These are phyloP conservation scores for Eupleurogrammus muticus DNA, from an alignment of 2,797 vertebrate species.

Conservation along the genomic window DNA sequence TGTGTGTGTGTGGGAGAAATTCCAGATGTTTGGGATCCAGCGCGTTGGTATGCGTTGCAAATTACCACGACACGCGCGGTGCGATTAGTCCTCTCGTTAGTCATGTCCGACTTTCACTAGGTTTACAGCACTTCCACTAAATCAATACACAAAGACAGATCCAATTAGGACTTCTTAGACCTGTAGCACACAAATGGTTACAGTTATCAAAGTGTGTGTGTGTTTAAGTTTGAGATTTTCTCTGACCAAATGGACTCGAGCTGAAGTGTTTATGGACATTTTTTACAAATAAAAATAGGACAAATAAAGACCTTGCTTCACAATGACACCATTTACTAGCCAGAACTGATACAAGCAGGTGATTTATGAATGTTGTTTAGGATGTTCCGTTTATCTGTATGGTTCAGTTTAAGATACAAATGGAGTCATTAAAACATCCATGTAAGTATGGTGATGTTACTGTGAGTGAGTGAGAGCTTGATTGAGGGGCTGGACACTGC, in stretches of 20 bases:
- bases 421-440: slow-evolving; percentile 21
- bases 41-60: slow-evolving; percentile 18
- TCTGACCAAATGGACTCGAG: slow-evolving; percentile 7
- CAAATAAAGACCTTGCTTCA: neutral
- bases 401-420: slow-evolving; percentile 10
- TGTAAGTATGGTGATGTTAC: slow-evolving; percentile 26
- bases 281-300: neutral
- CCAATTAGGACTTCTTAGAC: slow-evolving; percentile 64
- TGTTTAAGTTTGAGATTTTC: slow-evolving; percentile 22
- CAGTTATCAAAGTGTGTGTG: neutral
- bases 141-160: slow-evolving; percentile 71
- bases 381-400: neutral
- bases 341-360: neutral
- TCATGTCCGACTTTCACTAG: slow-evolving; percentile 29
- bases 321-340: neutral
- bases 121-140: slow-evolving; percentile 66
- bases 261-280: slow-evolving; percentile 8
- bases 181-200: neutral
- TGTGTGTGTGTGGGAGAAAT: slow-evolving; percentile 2
- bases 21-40: slow-evolving; percentile 37
- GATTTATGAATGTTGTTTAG: neutral
- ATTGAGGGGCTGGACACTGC: slow-evolving; percentile 67
- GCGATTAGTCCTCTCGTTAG: slow-evolving; percentile 51
- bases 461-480: slow-evolving; percentile 69
- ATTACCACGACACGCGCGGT: slow-evolving; percentile 38